A percentile compares a stretch with the other conserved stretches of the same genome.
phyloP scores from a whole-genome alignment of 2,113 vertebrate species.

The Thymallus thymallus region DNA sequence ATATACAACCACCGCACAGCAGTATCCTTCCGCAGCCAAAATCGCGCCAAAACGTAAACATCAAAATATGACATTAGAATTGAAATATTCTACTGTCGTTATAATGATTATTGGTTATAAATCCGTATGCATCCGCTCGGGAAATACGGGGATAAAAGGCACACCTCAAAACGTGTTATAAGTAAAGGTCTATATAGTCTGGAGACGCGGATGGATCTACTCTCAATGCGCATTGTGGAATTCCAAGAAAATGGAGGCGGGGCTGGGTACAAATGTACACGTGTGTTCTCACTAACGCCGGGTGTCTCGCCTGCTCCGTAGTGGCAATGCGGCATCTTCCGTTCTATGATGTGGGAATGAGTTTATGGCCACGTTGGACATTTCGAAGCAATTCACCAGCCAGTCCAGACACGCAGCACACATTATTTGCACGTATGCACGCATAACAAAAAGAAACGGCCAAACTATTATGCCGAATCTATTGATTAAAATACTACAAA shows the following conservation, averaged over 20 bases:
- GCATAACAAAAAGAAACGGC: too few species aligned
- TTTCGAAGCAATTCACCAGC: too few species aligned
- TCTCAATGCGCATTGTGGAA: conserved; percentile 3
- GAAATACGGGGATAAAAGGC: fast-evolving
- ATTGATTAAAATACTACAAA: too few species aligned
- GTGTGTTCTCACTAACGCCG: conserved; percentile 12
- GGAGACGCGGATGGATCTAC: conserved; percentile 52
- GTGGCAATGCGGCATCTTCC: too few species aligned
- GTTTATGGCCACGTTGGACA: too few species aligned
- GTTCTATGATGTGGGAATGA: too few species aligned
- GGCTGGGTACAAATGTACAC: conserved; percentile 60
- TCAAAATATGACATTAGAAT: not conserved
- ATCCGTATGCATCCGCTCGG: not conserved
- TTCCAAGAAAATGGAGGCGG: conserved; percentile 73
- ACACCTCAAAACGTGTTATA: fast-evolving
- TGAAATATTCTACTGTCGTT: not conserved
- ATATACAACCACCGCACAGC: conserved; percentile 17
- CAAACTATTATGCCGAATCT: too few species aligned
- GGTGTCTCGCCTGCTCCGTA: too few species aligned
- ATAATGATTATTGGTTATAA: fast-evolving
- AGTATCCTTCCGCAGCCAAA: conserved; percentile 61
- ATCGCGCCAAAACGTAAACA: conserved; percentile 71
- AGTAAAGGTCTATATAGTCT: conserved; percentile 24
- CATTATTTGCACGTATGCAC: too few species aligned
- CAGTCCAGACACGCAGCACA: too few species aligned